Base-by-base conservation (phyloP, 2,797 vertebrate genomes). In the Hirundo rustica region DNA sequence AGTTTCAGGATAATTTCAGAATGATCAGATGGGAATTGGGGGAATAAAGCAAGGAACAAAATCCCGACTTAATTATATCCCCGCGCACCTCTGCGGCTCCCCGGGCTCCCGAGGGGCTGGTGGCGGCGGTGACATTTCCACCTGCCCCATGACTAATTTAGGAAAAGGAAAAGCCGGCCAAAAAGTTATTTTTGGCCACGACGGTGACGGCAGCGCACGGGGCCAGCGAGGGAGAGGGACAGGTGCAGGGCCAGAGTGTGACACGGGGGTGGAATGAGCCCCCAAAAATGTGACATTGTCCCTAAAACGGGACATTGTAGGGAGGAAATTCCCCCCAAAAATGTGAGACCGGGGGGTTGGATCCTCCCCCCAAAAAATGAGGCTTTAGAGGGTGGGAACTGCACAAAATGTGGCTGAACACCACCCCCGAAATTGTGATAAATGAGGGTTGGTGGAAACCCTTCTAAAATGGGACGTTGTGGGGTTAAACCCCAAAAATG, bases 111-210 rank as follows among this genome's bases (percentile, higher is more conserved):
- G 10, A 14, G 66, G 67, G 88, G 55, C 26, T 13, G 30, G 55
- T 11, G 30, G 29, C 53, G 44, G 36, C 82, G 85, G 50, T 94
- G 96, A 97, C 97, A 96, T 95, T 95, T 95, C 72, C 81, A 76
- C 77, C 81, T 88, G 27, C 50, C 89, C 91, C 58, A 54, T 97
- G 95, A 88, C 98, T 98, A 97, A 98, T 97, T 98, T 97, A 97
- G 98, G 98, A 93, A 96, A 97, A 97, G 96, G 86, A 40, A 79
- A 20, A 20, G 38, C 23, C 26, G 47, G 84, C 95, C 88, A 76
- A 47, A 47, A 38, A 72, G 68, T 85, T 98, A 97, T 98, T 97
- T 97, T 95, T 90, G 96, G 89, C 14, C 0, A 1, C 21, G 13
- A 2, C 5, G 10, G 65, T 11, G 3, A 29, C 21, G 23, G 60